A percentile compares a stretch with the other conserved stretches of the same genome.
Evolutionary conservation across 2,888 invertebrate species (phyloP).

Genomic region (Lissonota sp.): DNA sequence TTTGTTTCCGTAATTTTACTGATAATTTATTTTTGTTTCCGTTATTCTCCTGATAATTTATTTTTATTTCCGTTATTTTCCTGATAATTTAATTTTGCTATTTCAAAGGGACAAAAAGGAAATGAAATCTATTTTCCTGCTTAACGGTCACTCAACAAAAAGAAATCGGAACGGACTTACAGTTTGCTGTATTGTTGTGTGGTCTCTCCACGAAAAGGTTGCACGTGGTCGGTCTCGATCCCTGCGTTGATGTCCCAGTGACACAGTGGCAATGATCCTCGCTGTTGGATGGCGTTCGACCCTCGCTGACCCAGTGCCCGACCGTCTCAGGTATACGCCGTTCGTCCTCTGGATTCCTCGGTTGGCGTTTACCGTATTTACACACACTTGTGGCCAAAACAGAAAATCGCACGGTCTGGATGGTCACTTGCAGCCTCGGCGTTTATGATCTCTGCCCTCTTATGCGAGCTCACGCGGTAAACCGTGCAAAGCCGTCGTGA

Average conservation of each 20-base stretch:
- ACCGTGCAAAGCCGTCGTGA: background rate
- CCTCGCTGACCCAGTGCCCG: background rate
- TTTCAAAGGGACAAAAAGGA: too few species aligned
- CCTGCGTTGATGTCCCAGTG: background rate
- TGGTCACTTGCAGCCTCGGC: constrained; percentile 9
- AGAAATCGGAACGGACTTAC: constrained; percentile 3
- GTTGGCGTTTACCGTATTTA: background rate
- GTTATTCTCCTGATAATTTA: too few species aligned
- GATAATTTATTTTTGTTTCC: too few species aligned
- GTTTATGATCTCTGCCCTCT: background rate
- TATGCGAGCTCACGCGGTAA: background rate
- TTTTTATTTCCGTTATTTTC: too few species aligned
- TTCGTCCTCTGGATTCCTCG: background rate
- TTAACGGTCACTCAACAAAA: background rate
- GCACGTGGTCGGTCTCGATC: constrained; percentile 1
- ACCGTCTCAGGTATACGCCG: background rate
- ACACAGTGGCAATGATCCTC: background rate
- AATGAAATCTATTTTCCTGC: too few species aligned
- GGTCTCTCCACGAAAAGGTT: background rate
- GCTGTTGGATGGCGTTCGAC: background rate
- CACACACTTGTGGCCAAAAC: constrained; percentile 5
- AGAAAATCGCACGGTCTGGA: constrained; percentile 3
- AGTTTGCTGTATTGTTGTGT: background rate
- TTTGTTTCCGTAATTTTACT: too few species aligned
- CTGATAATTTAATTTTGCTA: too few species aligned